Conservation (phyloP, 2,888 invertebrate genomes). For the Alitta virens region DNA sequence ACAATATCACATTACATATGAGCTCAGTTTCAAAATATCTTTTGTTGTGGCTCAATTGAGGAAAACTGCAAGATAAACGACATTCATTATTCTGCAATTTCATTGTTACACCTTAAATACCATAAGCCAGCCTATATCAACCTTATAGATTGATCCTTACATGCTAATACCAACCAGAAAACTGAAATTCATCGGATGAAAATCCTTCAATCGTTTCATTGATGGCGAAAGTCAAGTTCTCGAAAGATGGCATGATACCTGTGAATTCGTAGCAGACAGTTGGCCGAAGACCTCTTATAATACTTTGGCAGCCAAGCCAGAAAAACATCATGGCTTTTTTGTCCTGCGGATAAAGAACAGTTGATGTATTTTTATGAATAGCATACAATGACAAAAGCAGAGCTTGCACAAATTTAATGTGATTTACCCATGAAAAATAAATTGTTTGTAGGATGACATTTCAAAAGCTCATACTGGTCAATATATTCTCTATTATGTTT, state of each 20-base stretch:
- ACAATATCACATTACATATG: too few species aligned
- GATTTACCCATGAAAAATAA: too few species aligned
- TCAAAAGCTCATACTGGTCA: too few species aligned
- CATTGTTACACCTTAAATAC: too few species aligned
- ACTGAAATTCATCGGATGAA: neutral
- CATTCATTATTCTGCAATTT: too few species aligned
- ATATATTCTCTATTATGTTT: too few species aligned
- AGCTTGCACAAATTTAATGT: too few species aligned
- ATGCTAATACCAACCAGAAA: neutral
- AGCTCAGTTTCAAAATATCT: too few species aligned
- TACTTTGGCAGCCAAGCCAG: slow-evolving; percentile 4
- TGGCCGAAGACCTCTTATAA: neutral
- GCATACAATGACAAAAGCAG: too few species aligned
- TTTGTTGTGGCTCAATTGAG: too few species aligned
- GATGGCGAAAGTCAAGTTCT: neutral
- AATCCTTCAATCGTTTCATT: neutral
- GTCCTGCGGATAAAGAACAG: neutral
- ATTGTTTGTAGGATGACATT: too few species aligned
- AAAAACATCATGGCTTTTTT: neutral
- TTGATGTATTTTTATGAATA: neutral
- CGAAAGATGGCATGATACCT: neutral
- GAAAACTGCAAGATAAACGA: too few species aligned
- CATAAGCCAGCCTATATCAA: neutral
- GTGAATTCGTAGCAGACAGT: neutral
- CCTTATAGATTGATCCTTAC: neutral